Conservation (phyloP, 2,888 invertebrate species). For the Hyppa rectilinea region DNA sequence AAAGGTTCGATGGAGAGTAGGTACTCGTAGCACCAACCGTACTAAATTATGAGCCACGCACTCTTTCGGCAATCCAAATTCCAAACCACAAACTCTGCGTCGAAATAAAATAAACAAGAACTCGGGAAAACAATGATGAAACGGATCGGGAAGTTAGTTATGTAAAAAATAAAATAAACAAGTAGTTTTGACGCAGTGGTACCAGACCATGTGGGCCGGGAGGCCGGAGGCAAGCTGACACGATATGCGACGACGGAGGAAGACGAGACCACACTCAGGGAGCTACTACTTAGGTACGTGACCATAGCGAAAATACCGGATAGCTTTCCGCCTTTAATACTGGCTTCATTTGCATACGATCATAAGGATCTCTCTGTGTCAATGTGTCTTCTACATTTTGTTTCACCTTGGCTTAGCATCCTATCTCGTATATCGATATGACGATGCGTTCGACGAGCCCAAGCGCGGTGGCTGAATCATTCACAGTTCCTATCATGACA, state of each 20-base stretch:
- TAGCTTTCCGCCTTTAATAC: slow-evolving; percentile 86
- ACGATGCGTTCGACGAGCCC: slow-evolving; percentile 75
- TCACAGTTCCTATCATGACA: slow-evolving; percentile 77
- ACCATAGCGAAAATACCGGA: slow-evolving; percentile 79
- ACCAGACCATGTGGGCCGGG: slow-evolving; percentile 90
- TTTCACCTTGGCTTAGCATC: slow-evolving; percentile 84
- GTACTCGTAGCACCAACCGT: slow-evolving; percentile 62
- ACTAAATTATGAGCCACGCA: slow-evolving; percentile 67
- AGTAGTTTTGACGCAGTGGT: slow-evolving; percentile 89
- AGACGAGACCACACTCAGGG: slow-evolving; percentile 98
- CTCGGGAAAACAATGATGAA: slow-evolving; percentile 30
- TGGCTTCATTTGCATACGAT: slow-evolving; percentile 84
- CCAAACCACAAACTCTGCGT: slow-evolving; percentile 61
- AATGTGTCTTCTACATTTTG: slow-evolving; percentile 76
- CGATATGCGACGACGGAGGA: slow-evolving; percentile 96
- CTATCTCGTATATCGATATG: slow-evolving; percentile 88
- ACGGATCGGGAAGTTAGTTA: slow-evolving; percentile 51
- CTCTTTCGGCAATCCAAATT: slow-evolving; percentile 40
- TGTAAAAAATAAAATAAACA: slow-evolving; percentile 77
- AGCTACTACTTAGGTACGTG: slow-evolving; percentile 97
- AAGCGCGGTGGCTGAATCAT: slow-evolving; percentile 76
- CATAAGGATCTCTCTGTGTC: slow-evolving; percentile 78
- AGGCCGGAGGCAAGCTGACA: slow-evolving; percentile 92
- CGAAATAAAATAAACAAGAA: slow-evolving; percentile 22
- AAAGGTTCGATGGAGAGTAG: slow-evolving; percentile 76